Conservation (phyloP, 2,113 vertebrate species). For the Dromaius novaehollandiae region DNA sequence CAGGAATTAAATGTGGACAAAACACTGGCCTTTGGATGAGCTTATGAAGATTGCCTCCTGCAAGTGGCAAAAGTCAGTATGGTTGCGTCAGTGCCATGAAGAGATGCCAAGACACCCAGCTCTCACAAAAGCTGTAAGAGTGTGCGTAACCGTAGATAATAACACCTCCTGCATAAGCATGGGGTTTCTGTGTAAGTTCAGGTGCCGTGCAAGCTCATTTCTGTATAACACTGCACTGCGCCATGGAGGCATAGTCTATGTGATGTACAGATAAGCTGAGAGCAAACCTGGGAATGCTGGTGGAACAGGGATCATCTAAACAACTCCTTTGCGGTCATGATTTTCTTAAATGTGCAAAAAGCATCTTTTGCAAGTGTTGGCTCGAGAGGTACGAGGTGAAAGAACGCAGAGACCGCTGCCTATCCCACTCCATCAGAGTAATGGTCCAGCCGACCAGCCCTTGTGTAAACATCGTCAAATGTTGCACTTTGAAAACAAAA, state of each 20-base stretch:
- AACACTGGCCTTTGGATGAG: neutral
- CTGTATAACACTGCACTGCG: accelerated
- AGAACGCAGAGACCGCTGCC: neutral
- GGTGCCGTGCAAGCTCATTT: neutral
- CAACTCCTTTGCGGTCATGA: neutral
- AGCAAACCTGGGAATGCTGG: neutral
- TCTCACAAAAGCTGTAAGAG: neutral
- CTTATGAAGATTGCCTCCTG: neutral
- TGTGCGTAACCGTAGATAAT: neutral
- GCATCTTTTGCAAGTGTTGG: neutral
- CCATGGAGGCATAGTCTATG: neutral
- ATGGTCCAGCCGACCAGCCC: neutral
- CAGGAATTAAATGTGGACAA: neutral
- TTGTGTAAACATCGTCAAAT: neutral
- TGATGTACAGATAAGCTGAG: accelerated
- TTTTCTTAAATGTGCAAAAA: neutral
- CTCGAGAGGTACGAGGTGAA: neutral
- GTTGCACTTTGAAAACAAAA: neutral
- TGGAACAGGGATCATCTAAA: neutral
- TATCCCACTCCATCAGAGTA: neutral
- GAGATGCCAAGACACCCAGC: neutral
- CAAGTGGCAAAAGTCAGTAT: neutral
- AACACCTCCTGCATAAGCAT: neutral
- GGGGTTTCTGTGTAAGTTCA: neutral
- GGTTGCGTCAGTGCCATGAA: neutral